These are phyloP conservation scores for Acleris cristana DNA, from an alignment of 2,888 invertebrate genomes.

Conservation along the genomic window DNA sequence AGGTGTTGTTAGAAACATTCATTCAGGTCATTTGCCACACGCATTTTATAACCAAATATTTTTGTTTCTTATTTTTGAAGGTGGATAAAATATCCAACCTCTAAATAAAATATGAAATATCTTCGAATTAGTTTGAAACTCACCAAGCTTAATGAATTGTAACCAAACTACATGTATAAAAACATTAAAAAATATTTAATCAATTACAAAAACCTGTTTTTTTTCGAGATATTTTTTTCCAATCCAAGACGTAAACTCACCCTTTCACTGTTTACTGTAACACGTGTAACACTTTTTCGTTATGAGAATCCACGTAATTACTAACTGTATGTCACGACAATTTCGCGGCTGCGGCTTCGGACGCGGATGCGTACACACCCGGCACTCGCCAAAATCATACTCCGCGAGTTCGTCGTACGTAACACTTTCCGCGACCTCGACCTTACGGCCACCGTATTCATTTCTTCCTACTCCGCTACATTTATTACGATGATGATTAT, in stretches of 20 bases:
- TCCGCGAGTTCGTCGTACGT: conserved; percentile 22
- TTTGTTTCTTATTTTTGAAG: too few species aligned
- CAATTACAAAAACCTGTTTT: not conserved
- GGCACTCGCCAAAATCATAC: conserved; percentile 33
- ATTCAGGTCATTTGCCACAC: too few species aligned
- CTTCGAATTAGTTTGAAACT: not conserved
- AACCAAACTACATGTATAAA: too few species aligned
- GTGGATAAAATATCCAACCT: not conserved
- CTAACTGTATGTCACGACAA: not conserved
- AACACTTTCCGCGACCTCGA: conserved; percentile 28
- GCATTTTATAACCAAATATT: too few species aligned
- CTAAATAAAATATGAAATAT: not conserved
- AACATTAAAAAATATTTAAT: not conserved
- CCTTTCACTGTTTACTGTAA: not conserved
- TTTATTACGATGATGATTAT: conserved; percentile 2
- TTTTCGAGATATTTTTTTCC: not conserved
- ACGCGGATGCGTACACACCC: conserved; percentile 20
- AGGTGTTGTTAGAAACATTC: too few species aligned
- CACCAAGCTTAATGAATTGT: too few species aligned
- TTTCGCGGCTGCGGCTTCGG: conserved; percentile 1
- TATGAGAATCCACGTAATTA: not conserved
- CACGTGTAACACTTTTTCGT: too few species aligned
- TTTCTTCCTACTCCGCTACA: conserved; percentile 13
- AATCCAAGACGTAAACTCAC: not conserved
- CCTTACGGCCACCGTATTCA: conserved; percentile 17